Evolutionary conservation across 1,140 invertebrate species (phyloP), one percentile per base, ranked within the genome.

Genomic region (Solen grandis): DNA sequence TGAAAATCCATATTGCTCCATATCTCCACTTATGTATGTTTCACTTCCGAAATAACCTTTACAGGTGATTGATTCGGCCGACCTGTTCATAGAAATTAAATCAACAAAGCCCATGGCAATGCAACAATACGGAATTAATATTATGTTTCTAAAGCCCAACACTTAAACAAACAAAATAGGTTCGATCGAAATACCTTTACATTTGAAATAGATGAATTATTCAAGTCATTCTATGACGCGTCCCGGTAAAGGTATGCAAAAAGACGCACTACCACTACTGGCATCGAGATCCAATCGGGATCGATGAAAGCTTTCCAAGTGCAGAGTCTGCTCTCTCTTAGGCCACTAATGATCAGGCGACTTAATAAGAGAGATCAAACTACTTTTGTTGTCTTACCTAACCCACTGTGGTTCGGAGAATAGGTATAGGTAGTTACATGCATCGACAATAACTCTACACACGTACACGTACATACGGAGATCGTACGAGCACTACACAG

Each of bases 111-210:
- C 63, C 75, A 69, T 78, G 63, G 75, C 36, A 78, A 78, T 78
- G 38, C 54, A 69, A 78, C 75, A 78, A 69, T 78, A 78, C 35
- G 41, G 54, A 78, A 78, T 78, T 78, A 78, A 78, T 78, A 78
- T 59, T 10, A 59, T 38, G 52, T 50, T 78, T 69, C 63, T 59
- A 69, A 78, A 59, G 75, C 25, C 65, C 19, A 25, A 54, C 36
- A 41, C 54, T 78, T 78, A 78, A 78, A 66, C 52, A 78, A 78
- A 78, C 75, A 78, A 78, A 78, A 66, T 57, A 33, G 63, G 27
- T 38, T 33, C 27, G 75, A 69, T 69, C 75, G 75, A 63, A 78
- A 55, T 78, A 78, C 75, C 75, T 69, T 60, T 50, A 78, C 63
- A 57, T 52, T 78, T 78, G 41, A 69, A 68, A 60, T 13, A 46